Base-by-base conservation (phyloP, 1,140 invertebrate genomes). In the Trachymyrmex cornetzi region DNA sequence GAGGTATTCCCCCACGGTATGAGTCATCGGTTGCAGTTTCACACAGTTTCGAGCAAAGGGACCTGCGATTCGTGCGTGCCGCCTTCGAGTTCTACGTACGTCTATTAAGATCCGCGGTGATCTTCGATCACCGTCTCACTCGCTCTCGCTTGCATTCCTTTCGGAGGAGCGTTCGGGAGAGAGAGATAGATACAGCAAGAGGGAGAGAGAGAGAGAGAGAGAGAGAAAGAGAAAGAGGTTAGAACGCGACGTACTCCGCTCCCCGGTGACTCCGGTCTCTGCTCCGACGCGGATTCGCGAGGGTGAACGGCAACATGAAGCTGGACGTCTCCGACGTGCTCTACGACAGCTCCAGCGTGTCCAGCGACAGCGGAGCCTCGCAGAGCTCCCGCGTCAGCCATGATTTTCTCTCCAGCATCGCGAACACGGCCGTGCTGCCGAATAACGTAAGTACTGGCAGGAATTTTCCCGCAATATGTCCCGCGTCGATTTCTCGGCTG, bases 351-450 rank as follows among this genome's bases (percentile, higher is more conserved):
- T 94, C 94, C 53, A 95, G 94, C 89, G 91, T 94, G 69, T 95
- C 94, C 75, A 95, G 93, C 90, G 94, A 95, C 91, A 95, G 94
- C 90, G 94, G 94, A 5, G 92, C 93, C 48, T 95, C 94, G 75
- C 94, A 95, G 88, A 95, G 94, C 85, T 95, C 94, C 16, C 92
- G 93, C 88, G 93, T 94, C 91, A 95, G 94, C 93, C 93, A 95
- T 93, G 94, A 95, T 92, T 94, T 95, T 94, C 92, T 94, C 67
- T 92, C 94, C 81, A 94, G 91, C 90, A 92, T 94, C 80, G 89
- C 92, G 16, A 94, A 90, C 81, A 91, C 93, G 3, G 85, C 92
- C 30, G 91, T 92, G 50, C 86, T 91, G 24, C 90, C 92, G 16
- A 94, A 89, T 88, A 93, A 93, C 85, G 94, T 95, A 69, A 95